Conservation (phyloP, 2,888 invertebrate genomes). For the Acanthococcus lagerstroemiae region DNA sequence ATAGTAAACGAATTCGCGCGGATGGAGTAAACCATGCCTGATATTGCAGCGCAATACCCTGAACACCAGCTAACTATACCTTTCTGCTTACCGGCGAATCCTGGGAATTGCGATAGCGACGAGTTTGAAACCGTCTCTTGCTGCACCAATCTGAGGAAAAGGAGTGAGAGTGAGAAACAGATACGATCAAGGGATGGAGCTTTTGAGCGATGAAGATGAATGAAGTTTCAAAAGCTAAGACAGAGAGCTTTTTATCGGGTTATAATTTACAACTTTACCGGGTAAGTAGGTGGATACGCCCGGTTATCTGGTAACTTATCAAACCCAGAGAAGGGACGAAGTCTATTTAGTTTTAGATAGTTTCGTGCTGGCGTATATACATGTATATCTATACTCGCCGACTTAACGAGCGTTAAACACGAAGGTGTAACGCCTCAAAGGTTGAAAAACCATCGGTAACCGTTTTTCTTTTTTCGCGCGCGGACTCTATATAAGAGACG, state of each 20-base stretch:
- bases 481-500: neutral
- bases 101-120: no score
- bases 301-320: constrained; percentile 23
- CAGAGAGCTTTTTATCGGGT: constrained; percentile 33
- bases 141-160: no score
- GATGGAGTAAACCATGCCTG: no score
- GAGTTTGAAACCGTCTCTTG: no score
- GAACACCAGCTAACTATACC: no score
- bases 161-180: no score
- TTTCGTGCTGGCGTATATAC: neutral
- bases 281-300: constrained; percentile 23
- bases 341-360: constrained; percentile 21
- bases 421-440: neutral
- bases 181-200: constrained; percentile 20
- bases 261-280: constrained; percentile 33
- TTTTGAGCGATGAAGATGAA: constrained; percentile 26
- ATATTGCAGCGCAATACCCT: no score
- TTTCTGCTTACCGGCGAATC: no score
- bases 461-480: neutral
- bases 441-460: constrained; percentile 8
- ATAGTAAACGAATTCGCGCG: no score
- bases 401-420: constrained; percentile 14
- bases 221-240: constrained; percentile 27
- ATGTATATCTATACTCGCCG: no score
- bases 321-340: constrained; percentile 9